These are phyloP conservation scores for Brachyptera risi DNA, from an alignment of 2,888 invertebrate genomes.

Conservation along the genomic window DNA sequence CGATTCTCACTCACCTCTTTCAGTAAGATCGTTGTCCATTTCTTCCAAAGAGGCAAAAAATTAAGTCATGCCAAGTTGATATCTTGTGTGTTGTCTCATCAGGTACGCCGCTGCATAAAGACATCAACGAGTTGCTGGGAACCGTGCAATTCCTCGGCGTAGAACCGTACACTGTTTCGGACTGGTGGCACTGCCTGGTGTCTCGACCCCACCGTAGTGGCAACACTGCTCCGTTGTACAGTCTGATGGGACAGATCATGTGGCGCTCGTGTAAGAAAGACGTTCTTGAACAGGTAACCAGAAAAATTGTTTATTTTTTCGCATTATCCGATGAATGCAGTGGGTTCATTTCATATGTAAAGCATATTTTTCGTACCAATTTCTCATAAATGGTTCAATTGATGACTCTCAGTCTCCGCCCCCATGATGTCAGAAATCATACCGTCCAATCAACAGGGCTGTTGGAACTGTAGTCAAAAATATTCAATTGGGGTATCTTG, in stretches of 20 bases:
- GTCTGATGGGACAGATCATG: constrained; percentile 53
- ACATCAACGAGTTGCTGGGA: constrained; percentile 50
- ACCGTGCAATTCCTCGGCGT: constrained; percentile 57
- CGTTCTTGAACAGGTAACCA: constrained; percentile 56
- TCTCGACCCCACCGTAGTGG: constrained; percentile 50
- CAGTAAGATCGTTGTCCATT: too few relatives aligned
- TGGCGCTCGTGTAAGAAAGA: constrained; percentile 68
- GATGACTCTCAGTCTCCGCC: too few relatives aligned
- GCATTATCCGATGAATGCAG: too few relatives aligned
- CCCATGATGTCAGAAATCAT: too few relatives aligned
- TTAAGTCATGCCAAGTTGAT: background rate
- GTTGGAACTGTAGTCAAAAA: too few relatives aligned
- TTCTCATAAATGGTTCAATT: too few relatives aligned
- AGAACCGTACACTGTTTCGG: constrained; percentile 51
- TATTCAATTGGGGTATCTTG: too few relatives aligned
- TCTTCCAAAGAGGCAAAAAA: too few relatives aligned
- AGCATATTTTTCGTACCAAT: too few relatives aligned
- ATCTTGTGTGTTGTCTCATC: background rate
- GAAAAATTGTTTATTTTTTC: background rate
- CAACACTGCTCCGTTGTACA: constrained; percentile 47
- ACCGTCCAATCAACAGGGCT: too few relatives aligned
- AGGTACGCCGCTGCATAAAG: background rate
- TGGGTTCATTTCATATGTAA: too few relatives aligned
- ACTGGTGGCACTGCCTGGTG: constrained; percentile 52
- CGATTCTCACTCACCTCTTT: too few relatives aligned